Conservation (phyloP, 2,888 invertebrate genomes). For the Nomada ruficornis region DNA sequence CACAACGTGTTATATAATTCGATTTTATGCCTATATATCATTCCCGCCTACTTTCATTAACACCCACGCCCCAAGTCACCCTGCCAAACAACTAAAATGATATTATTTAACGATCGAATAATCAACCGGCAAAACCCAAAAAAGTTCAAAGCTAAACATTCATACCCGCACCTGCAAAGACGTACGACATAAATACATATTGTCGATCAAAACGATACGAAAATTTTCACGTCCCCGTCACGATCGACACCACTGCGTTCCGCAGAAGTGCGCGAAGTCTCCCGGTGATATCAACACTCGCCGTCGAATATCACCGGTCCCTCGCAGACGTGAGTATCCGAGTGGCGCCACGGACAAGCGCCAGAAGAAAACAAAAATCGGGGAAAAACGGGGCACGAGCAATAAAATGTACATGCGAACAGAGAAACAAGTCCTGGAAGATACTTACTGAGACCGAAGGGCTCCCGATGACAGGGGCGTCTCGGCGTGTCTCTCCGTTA, state of each 20-base stretch:
- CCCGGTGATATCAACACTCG: constrained; percentile 14
- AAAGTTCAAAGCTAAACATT: no score
- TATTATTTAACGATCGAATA: no score
- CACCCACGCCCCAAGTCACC: no score
- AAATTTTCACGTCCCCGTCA: no score
- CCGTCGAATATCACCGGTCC: not conserved
- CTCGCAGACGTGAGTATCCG: not conserved
- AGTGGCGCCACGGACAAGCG: not conserved
- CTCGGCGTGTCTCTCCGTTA: constrained; percentile 84
- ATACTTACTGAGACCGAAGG: constrained; percentile 83
- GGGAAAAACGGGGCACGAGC: not conserved
- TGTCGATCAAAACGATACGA: no score
- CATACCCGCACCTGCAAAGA: no score
- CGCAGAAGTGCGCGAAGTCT: not conserved
- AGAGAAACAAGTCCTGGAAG: constrained; percentile 43
- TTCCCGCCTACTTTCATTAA: no score
- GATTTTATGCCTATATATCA: not conserved
- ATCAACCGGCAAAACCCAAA: no score
- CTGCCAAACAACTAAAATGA: no score
- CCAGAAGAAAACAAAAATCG: not conserved
- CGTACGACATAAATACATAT: no score
- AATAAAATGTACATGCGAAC: constrained; percentile 4
- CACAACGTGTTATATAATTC: not conserved
- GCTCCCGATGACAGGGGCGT: constrained; percentile 83
- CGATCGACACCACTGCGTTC: no score